A percentile compares a stretch with the other conserved stretches of the same genome.
Evolutionary conservation across 2,797 vertebrate species (phyloP).

Genomic region (Pseudochirops corinnae): DNA sequence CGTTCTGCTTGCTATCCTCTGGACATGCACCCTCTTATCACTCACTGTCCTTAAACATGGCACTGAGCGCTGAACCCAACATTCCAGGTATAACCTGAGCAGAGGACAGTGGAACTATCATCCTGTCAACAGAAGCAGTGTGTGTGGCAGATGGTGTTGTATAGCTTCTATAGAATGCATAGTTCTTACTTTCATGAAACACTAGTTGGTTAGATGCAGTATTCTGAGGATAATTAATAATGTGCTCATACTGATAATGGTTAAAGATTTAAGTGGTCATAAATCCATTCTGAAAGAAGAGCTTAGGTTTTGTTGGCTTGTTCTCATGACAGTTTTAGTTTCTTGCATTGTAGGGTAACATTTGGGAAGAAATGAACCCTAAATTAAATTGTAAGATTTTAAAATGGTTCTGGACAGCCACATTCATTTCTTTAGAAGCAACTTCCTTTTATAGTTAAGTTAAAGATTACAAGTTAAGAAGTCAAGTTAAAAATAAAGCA

Average conservation of each 20-base stretch:
- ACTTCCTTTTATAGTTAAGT: conserved; percentile 48
- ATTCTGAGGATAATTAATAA: neutral
- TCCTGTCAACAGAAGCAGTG: neutral
- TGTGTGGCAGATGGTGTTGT: neutral
- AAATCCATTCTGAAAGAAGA: neutral
- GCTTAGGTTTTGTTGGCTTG: neutral
- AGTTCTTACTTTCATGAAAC: neutral
- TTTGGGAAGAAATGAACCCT: neutral
- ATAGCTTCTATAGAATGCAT: neutral
- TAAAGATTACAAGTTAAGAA: conserved; percentile 53
- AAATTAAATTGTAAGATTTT: neutral
- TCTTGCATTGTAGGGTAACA: neutral
- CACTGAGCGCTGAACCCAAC: neutral
- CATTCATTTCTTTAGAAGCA: conserved; percentile 54
- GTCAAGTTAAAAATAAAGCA: conserved; percentile 38
- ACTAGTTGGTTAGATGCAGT: neutral
- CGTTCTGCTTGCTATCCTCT: neutral
- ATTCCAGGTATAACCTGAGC: neutral
- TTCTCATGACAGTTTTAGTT: neutral
- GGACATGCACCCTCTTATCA: neutral
- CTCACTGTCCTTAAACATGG: neutral
- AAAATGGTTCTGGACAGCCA: neutral
- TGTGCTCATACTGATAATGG: neutral
- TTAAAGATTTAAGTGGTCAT: neutral
- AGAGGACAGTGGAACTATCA: neutral